These are phyloP conservation scores for Aurelia coerulea DNA, from an alignment of 30 jellyfish, hydroid and myxozoan genomes.

Conservation along the genomic window DNA sequence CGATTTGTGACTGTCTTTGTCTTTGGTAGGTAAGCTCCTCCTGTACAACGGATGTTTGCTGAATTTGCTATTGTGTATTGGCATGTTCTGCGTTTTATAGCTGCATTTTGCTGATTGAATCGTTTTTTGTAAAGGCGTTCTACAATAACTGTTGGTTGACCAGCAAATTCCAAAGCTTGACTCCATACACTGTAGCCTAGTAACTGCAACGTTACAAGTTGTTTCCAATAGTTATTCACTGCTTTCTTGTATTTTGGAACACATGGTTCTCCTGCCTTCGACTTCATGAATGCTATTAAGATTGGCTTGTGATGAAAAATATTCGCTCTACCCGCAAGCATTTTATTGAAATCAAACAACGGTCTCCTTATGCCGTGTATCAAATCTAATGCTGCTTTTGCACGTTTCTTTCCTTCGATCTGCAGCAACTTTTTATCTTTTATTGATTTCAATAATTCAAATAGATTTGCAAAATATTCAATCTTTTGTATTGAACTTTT, in stretches of 20 bases:
- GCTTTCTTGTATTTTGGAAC: conserved; percentile 5
- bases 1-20: conserved; percentile 6
- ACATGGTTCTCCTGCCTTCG: background rate
- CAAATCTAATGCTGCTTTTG: too few species aligned
- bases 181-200: conserved; percentile 13
- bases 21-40: background rate
- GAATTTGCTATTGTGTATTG: too few species aligned
- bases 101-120: too few species aligned
- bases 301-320: background rate
- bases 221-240: background rate
- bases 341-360: too few species aligned
- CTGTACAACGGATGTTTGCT: conserved; percentile 3
- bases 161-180: conserved; percentile 28
- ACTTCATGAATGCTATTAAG: background rate
- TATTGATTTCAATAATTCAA: too few species aligned
- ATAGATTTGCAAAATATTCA: too few species aligned
- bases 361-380: too few species aligned
- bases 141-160: background rate
- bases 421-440: too few species aligned
- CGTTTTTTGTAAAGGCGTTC: background rate
- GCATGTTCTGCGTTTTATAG: too few species aligned
- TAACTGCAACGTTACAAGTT: conserved; percentile 1
- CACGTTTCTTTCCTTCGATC: too few species aligned
- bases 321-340: too few species aligned
- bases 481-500: too few species aligned